Percentiles rank a stretch among this genome's conserved stretches.
phyloP scores from a whole-genome alignment of 2,797 vertebrate species.

The Squalus acanthias region DNA sequence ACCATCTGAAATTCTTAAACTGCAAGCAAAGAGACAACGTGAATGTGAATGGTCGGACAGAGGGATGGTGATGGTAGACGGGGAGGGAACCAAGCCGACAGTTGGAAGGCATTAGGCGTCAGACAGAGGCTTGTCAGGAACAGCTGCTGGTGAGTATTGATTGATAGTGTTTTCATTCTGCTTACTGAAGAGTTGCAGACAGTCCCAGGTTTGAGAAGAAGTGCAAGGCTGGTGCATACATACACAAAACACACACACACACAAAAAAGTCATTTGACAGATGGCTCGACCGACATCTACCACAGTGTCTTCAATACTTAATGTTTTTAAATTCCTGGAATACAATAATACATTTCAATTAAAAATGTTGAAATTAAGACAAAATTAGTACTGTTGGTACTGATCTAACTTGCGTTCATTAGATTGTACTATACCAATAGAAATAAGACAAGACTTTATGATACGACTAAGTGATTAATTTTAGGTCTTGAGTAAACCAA shows the following conservation, averaged over 20 bases:
- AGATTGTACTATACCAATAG: not conserved
- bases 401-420: not conserved
- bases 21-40: constrained; percentile 44
- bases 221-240: constrained; percentile 52
- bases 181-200: constrained; percentile 63
- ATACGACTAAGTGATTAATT: not conserved
- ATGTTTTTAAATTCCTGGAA: constrained; percentile 19
- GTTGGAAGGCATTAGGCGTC: constrained; percentile 86
- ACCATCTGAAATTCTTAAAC: constrained; percentile 30
- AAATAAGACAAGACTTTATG: not conserved
- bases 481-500: not conserved
- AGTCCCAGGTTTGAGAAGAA: constrained; percentile 58
- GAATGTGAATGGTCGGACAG: constrained; percentile 46
- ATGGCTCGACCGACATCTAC: constrained; percentile 55
- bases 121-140: constrained; percentile 90
- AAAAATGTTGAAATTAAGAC: constrained; percentile 27
- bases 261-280: constrained; percentile 61
- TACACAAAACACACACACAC: constrained; percentile 40
- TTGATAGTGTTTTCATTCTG: constrained; percentile 89
- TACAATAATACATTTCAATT: constrained; percentile 10
- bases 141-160: constrained; percentile 88
- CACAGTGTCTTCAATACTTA: constrained; percentile 50
- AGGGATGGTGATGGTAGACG: constrained; percentile 56
- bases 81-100: constrained; percentile 74
- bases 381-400: constrained; percentile 10